A percentile compares a stretch with the other conserved stretches of the same genome.
These are phyloP conservation scores for Meleagris gallopavo DNA, from an alignment of 2,113 vertebrate genomes.

Conservation along the genomic window DNA sequence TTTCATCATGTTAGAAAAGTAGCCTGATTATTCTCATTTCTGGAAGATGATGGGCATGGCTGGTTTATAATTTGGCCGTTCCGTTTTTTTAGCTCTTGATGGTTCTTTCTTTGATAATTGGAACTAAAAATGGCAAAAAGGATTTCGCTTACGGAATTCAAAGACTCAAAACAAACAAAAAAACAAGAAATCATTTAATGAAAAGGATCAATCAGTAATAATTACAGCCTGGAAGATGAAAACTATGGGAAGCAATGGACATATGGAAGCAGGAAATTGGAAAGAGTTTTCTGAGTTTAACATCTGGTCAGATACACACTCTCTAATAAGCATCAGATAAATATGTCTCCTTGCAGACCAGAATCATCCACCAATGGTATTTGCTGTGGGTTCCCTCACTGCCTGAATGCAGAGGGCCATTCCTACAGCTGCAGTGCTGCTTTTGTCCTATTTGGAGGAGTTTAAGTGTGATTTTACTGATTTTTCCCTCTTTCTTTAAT, in stretches of 20 bases:
- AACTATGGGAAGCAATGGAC: neutral
- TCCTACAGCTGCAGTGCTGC: neutral
- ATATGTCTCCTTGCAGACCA: neutral
- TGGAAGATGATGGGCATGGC: neutral
- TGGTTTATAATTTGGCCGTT: neutral
- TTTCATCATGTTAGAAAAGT: neutral
- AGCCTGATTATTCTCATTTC: neutral
- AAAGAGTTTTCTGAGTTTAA: neutral
- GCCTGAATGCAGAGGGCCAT: neutral
- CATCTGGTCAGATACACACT: neutral
- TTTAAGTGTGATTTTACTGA: neutral
- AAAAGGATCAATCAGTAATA: neutral
- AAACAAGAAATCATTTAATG: neutral
- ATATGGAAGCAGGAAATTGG: neutral
- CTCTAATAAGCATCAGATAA: neutral
- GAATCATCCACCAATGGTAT: accelerated
- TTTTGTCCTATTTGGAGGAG: neutral
- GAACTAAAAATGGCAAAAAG: neutral
- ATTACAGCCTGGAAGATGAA: neutral
- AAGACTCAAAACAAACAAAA: neutral
- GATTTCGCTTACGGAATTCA: neutral
- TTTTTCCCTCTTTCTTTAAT: neutral
- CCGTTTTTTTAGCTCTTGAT: neutral
- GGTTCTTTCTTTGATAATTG: neutral
- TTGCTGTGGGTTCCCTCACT: neutral